Evolutionary conservation across 2,113 vertebrate species (phyloP).

Genomic region (Gobiocypris rarus): DNA sequence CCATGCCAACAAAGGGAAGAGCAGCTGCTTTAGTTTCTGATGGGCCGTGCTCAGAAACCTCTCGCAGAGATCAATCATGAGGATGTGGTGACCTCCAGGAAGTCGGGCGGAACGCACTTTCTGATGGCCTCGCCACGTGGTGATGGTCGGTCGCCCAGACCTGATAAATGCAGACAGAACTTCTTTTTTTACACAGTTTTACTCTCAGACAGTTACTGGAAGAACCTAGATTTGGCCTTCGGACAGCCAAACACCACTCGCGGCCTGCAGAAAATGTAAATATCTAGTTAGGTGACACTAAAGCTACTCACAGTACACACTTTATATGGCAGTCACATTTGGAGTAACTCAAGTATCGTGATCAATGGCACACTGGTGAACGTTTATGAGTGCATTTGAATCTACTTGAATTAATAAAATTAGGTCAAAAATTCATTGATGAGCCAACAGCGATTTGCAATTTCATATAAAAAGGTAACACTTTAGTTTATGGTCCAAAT

Average conservation of each 20-base stretch:
- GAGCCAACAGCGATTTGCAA: too few relatives aligned
- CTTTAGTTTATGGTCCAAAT: too few relatives aligned
- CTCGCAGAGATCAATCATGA: conserved; percentile 46
- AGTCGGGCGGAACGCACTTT: not conserved
- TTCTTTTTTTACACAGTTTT: not conserved
- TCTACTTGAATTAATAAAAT: not conserved
- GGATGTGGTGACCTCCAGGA: conserved; percentile 33
- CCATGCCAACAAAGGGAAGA: conserved; percentile 41
- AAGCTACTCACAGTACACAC: not conserved
- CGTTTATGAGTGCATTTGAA: not conserved
- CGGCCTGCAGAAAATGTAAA: not conserved
- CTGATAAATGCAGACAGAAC: not conserved
- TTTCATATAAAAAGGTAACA: too few relatives aligned
- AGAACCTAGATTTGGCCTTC: not conserved
- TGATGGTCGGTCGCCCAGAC: conserved; percentile 10
- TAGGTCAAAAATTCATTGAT: not conserved
- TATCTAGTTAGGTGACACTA: not conserved
- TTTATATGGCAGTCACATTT: not conserved
- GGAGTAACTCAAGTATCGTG: not conserved
- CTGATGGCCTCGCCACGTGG: not conserved
- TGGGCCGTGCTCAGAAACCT: conserved; percentile 32
- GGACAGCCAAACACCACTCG: not conserved
- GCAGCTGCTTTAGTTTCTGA: conserved; percentile 27
- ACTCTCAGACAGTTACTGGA: not conserved
- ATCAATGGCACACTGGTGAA: too few relatives aligned